Evolutionary conservation across 2,113 vertebrate species (phyloP).

Genomic region (Cryptomyrus ogoouensis): DNA sequence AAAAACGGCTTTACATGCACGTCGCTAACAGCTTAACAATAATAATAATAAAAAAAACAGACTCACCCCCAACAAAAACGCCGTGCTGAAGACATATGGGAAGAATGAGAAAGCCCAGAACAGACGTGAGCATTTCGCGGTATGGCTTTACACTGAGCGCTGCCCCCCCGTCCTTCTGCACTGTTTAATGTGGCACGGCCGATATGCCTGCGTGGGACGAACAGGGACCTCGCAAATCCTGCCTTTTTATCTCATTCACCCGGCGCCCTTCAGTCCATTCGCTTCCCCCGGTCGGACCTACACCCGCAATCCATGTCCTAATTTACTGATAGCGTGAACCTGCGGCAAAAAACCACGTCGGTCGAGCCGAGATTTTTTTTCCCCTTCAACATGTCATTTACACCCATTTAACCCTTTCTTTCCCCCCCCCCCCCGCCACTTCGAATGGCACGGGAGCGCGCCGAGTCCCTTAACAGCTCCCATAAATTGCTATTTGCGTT

Average conservation of each 20-base stretch:
- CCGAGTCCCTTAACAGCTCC: not conserved
- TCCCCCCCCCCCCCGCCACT: not conserved
- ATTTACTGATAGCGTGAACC: slow-evolving; percentile 42
- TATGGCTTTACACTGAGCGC: slow-evolving; percentile 27
- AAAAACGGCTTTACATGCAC: not conserved
- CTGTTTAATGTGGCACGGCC: slow-evolving; percentile 27
- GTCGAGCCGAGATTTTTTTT: slow-evolving; percentile 33
- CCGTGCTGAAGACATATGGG: slow-evolving; percentile 49
- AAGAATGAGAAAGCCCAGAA: slow-evolving; percentile 49
- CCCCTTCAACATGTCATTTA: slow-evolving; percentile 40
- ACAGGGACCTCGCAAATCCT: slow-evolving; percentile 29
- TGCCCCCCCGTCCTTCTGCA: slow-evolving; percentile 34
- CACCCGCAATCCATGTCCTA: slow-evolving; percentile 46
- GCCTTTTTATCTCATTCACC: slow-evolving; percentile 48
- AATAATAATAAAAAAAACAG: not conserved
- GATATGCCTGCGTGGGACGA: slow-evolving; percentile 21
- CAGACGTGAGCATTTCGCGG: slow-evolving; percentile 57
- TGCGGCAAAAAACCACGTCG: slow-evolving; percentile 34
- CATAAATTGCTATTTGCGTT: not conserved
- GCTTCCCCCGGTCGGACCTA: slow-evolving; percentile 21
- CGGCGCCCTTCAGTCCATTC: slow-evolving; percentile 28
- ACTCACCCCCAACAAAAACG: slow-evolving; percentile 53
- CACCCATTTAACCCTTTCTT: slow-evolving; percentile 53
- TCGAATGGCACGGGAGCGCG: not conserved
- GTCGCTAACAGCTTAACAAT: not conserved